These are phyloP conservation scores for Hyla sarda DNA, from an alignment of 2,113 vertebrate genomes.

Conservation along the genomic window DNA sequence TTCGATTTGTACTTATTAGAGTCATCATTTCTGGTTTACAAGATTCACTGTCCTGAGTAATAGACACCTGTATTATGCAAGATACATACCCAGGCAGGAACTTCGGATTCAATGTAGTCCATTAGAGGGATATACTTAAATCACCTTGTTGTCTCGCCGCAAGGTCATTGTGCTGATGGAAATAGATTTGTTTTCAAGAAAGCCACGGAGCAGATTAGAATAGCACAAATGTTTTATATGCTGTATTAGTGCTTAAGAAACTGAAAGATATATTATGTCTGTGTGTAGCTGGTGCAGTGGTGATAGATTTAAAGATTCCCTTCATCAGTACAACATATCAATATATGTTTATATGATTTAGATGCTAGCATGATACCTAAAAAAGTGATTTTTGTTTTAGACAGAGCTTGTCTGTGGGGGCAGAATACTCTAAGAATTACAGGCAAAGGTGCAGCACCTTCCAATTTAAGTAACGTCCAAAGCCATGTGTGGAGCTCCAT, in stretches of 20 bases:
- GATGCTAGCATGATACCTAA: background rate
- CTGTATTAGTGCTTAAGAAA: background rate
- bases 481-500: too few species aligned
- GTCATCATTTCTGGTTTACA: background rate
- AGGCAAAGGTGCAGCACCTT: too few species aligned
- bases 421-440: too few species aligned
- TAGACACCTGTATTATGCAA: background rate
- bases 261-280: background rate
- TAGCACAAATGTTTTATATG: background rate
- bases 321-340: background rate
- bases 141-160: conserved; percentile 19
- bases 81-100: background rate
- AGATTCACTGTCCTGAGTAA: background rate
- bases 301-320: background rate
- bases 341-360: background rate
- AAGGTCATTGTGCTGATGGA: conserved; percentile 27
- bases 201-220: background rate
- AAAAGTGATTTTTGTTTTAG: too few species aligned
- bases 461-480: too few species aligned
- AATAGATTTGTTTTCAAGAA: conserved; percentile 7
- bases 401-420: too few species aligned
- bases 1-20: background rate
- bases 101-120: background rate
- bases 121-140: conserved; percentile 1
- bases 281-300: background rate